These are phyloP conservation scores for Mesoligia furuncula DNA, from an alignment of 2,888 invertebrate species.

Conservation along the genomic window DNA sequence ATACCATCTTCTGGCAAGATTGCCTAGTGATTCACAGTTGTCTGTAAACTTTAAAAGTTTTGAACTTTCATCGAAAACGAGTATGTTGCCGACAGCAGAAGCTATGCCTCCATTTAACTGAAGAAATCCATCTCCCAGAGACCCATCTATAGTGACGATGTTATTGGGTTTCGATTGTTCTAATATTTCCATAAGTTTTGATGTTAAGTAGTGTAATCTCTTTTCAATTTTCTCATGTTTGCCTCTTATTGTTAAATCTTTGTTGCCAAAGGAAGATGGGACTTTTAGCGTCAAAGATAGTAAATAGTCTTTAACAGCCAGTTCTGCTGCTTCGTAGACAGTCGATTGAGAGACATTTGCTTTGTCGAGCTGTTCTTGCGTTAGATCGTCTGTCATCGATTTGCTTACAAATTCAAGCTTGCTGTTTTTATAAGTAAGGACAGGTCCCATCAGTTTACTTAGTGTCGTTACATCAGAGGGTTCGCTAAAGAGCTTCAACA, in stretches of 20 bases:
- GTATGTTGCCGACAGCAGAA: conserved; percentile 50
- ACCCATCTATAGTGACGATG: conserved; percentile 42
- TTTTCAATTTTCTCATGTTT: conserved; percentile 12
- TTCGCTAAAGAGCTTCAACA: conserved; percentile 20
- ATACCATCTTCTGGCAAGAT: conserved; percentile 31
- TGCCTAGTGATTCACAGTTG: conserved; percentile 9
- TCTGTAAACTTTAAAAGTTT: conserved; percentile 44
- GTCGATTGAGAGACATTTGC: neutral
- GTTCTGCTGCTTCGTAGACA: conserved; percentile 44
- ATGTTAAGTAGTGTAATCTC: neutral
- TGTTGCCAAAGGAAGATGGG: conserved; percentile 55
- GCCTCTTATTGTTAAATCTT: conserved; percentile 51
- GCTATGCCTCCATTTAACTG: conserved; percentile 44
- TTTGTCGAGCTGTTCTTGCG: conserved; percentile 4
- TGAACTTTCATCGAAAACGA: neutral
- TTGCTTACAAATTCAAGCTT: conserved; percentile 9
- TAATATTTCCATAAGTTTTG: conserved; percentile 27
- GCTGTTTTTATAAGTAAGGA: conserved; percentile 22
- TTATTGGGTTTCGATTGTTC: neutral
- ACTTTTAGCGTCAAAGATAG: conserved; percentile 43
- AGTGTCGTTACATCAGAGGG: conserved; percentile 11
- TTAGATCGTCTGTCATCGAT: neutral
- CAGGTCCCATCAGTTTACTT: conserved; percentile 31
- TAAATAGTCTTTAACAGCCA: conserved; percentile 33
- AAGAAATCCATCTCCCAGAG: conserved; percentile 26